Base-by-base conservation (phyloP, 2,797 vertebrate genomes). In the Phyllotis vaccarum region DNA sequence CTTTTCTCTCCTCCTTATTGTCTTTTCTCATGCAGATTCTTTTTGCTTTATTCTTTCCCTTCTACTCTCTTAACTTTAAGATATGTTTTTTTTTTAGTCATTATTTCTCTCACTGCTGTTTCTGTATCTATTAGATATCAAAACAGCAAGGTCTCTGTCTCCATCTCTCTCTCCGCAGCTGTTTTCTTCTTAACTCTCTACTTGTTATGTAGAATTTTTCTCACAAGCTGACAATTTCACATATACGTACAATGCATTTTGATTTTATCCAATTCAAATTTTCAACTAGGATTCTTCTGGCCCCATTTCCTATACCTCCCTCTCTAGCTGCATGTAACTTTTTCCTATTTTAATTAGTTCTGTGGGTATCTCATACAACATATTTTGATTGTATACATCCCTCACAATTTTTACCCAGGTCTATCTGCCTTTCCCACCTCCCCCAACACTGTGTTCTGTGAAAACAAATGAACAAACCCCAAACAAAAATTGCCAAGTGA, bases 21-120 rank as follows among this genome's bases (percentile, higher is more conserved):
- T 86, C 62, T 83, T 82, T 52, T 46, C 43, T 81, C 40, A 21
- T 58, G 21, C 6, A 37, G 17, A 66, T 12, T 4, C 3, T 37
- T 94, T 85, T 11, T 46, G 13, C 24, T 56, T 78, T 58, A 74
- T 43, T 87, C 5, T 88, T 95, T 90, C 74, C 10, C 9, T 81
- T 62, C 60, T 75, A 87, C 31, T 79, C 80, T 64, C 34, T 60
- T 94, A 3, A 17, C 12, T 58, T 72, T 82, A 27, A 6, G 0
- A 52, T 11, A 46, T 40, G 0, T 54, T 75, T 66, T 86, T 89
- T 3, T 5, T 68, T 95, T 95, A 64, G 40, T 54, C 11, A 52
- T 8, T 49, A 13, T 81, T 80, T 80, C 4, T 64, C 29, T 64
- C 66, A 29, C 40, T 83, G 12, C n/a, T n/a, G 11, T 31, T 19